Percentiles rank a stretch among this genome's conserved stretches.
These are phyloP conservation scores for Leucoptera coffeella DNA, from an alignment of 2,888 invertebrate genomes.

Conservation along the genomic window DNA sequence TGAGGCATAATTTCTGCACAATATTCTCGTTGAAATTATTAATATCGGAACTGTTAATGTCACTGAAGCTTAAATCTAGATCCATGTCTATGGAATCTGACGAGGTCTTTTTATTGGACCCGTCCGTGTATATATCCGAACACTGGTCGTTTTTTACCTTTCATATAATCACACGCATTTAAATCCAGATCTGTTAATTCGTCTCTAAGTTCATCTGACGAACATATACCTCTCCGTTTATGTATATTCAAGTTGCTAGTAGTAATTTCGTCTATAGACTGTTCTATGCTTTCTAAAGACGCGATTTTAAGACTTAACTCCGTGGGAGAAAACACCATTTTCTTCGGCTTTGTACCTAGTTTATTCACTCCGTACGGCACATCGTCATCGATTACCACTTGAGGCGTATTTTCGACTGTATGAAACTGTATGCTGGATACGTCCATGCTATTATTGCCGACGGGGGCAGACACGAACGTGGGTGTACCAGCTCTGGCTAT, in stretches of 20 bases:
- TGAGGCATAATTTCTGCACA: slow-evolving; percentile 45
- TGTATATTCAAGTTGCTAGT: slow-evolving; percentile 34
- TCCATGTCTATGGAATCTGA: slow-evolving; percentile 49
- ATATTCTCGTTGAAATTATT: slow-evolving; percentile 51
- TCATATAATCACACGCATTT: slow-evolving; percentile 24
- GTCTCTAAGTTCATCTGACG: slow-evolving; percentile 42
- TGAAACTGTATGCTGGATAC: slow-evolving; percentile 40
- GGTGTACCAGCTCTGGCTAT: slow-evolving; percentile 44
- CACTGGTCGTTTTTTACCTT: slow-evolving; percentile 29
- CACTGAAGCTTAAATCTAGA: slow-evolving; percentile 47
- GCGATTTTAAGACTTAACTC: slow-evolving; percentile 39
- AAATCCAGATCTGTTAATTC: slow-evolving; percentile 27
- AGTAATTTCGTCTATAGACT: slow-evolving; percentile 40
- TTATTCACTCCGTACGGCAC: slow-evolving; percentile 11
- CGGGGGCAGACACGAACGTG: slow-evolving; percentile 39
- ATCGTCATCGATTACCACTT: slow-evolving; percentile 17
- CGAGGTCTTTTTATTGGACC: slow-evolving; percentile 44
- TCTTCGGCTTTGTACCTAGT: slow-evolving; percentile 17
- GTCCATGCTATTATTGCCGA: slow-evolving; percentile 32
- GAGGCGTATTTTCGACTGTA: slow-evolving; percentile 43
- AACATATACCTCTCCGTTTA: slow-evolving; percentile 53
- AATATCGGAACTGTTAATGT: slow-evolving; percentile 48
- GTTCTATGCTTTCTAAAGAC: slow-evolving; percentile 30
- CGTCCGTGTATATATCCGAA: slow-evolving; percentile 39
- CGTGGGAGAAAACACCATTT: slow-evolving; percentile 37